Conservation (phyloP, 2,888 invertebrate species). For the Hydriomena furcata region DNA sequence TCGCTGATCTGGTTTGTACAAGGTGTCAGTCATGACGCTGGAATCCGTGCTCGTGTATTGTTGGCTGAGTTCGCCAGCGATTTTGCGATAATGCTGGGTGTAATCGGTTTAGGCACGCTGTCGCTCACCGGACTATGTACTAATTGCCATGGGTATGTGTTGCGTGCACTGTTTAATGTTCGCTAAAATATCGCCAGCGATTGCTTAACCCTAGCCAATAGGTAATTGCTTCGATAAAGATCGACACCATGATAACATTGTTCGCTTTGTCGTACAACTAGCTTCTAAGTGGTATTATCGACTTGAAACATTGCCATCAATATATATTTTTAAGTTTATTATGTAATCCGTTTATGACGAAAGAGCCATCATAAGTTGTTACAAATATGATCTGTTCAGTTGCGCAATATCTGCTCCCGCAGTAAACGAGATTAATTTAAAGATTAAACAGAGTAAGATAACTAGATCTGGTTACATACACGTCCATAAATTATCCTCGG, state of each 20-base stretch:
- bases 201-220: conserved; percentile 57
- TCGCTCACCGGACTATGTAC: conserved; percentile 73
- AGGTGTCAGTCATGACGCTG: conserved; percentile 60
- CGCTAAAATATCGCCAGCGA: conserved; percentile 64
- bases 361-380: conserved; percentile 9
- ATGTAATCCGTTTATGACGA: conserved; percentile 23
- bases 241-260: conserved; percentile 67
- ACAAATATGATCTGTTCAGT: conserved; percentile 16
- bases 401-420: conserved; percentile 18
- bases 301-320: conserved; percentile 21
- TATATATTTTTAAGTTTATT: conserved; percentile 21
- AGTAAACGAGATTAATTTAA: conserved; percentile 17
- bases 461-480: conserved; percentile 16
- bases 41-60: conserved; percentile 68
- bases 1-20: conserved; percentile 58
- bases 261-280: conserved; percentile 48
- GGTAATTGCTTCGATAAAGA: conserved; percentile 63
- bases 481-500: conserved; percentile 30
- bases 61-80: conserved; percentile 54
- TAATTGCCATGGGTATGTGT: conserved; percentile 73
- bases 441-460: conserved; percentile 19
- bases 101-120: conserved; percentile 77
- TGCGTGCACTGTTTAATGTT: conserved; percentile 65
- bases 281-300: conserved; percentile 39
- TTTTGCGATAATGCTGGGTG: conserved; percentile 67